phyloP scores from a whole-genome alignment of 2,797 vertebrate genomes.

The Phrynocephalus forsythii region DNA sequence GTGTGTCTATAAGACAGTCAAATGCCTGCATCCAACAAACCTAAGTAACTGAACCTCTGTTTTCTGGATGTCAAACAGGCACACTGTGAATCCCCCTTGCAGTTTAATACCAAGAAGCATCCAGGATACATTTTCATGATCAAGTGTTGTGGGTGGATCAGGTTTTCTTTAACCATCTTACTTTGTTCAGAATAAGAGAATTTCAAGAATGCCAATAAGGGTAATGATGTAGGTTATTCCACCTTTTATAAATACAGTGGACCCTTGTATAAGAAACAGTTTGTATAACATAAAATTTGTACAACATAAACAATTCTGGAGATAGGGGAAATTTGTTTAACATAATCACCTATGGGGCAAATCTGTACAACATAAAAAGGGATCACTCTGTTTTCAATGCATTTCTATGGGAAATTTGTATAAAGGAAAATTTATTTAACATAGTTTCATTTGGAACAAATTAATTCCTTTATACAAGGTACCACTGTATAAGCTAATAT shows the following conservation, averaged over 20 bases:
- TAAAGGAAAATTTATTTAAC: too few species aligned
- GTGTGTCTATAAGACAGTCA: neutral
- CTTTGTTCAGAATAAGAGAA: neutral
- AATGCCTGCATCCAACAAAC: neutral
- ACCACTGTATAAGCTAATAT: neutral
- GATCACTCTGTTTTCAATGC: too few species aligned
- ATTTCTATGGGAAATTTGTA: too few species aligned
- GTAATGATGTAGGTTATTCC: neutral
- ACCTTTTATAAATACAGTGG: neutral
- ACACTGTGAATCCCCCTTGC: neutral
- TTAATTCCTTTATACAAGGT: too few species aligned
- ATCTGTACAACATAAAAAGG: too few species aligned
- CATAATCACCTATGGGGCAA: too few species aligned
- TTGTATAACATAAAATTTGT: too few species aligned
- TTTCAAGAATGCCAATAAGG: constrained; percentile 1
- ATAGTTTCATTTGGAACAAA: too few species aligned
- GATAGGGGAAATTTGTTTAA: too few species aligned
- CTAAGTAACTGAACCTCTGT: neutral
- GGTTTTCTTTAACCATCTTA: neutral
- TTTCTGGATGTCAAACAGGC: neutral
- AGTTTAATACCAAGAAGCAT: neutral
- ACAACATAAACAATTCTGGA: too few species aligned
- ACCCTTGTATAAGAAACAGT: too few species aligned
- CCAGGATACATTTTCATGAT: neutral
- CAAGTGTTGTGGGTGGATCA: neutral